Conservation (phyloP, 2,888 invertebrate species). For the Boloria euphrosyne region DNA sequence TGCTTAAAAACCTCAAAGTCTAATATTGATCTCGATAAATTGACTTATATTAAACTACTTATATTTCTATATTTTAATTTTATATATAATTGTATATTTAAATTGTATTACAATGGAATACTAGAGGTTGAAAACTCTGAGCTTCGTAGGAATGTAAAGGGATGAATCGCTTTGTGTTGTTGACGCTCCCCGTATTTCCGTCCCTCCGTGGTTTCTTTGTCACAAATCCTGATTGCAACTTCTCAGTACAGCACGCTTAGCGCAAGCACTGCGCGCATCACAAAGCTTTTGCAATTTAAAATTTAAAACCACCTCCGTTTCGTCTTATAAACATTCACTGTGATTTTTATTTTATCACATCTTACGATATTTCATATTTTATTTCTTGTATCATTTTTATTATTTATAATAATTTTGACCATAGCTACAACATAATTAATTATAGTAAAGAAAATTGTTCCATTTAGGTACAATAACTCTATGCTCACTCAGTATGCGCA, state of each 20-base stretch:
- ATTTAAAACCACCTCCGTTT: conserved; percentile 42
- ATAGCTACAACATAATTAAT: too few species aligned
- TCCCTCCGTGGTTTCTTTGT: conserved; percentile 55
- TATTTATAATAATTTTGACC: conserved; percentile 3
- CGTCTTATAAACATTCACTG: conserved; percentile 34
- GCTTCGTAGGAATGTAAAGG: conserved; percentile 57
- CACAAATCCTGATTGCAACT: conserved; percentile 59
- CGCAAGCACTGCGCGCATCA: conserved; percentile 41
- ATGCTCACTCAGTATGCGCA: conserved; percentile 3
- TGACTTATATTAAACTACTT: too few species aligned
- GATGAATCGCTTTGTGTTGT: conserved; percentile 57
- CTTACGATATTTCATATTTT: conserved; percentile 24
- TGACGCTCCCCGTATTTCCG: conserved; percentile 60
- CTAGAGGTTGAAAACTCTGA: conserved; percentile 38
- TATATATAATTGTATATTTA: neutral
- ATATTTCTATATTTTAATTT: conserved; percentile 10
- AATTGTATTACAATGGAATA: conserved; percentile 20
- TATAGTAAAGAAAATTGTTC: neutral
- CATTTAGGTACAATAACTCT: too few species aligned
- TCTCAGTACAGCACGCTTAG: conserved; percentile 46
- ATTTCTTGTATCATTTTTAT: conserved; percentile 14
- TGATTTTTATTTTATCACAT: conserved; percentile 13
- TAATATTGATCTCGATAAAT: too few species aligned
- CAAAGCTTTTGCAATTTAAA: conserved; percentile 42
- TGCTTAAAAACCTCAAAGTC: too few species aligned